Evolutionary conservation across 1,140 invertebrate species (phyloP), one percentile per base, ranked within the genome.

Genomic region (Cyrtorhinus lividipennis): DNA sequence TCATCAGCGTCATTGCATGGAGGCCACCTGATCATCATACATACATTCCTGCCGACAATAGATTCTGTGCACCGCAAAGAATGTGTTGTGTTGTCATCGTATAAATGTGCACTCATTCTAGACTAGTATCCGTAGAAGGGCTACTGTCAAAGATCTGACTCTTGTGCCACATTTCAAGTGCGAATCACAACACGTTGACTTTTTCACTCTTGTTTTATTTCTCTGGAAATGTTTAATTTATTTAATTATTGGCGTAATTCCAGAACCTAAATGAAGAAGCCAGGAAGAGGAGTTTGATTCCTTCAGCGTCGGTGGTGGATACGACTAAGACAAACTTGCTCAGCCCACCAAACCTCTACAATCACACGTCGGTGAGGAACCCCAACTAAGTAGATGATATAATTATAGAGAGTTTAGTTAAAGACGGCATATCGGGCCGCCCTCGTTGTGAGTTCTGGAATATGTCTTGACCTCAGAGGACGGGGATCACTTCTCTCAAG

Each of bases 231-330:
- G 18, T 61, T 61, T 12, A 53, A 30, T 45, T 24, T 5, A 38
- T 38, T 38, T 8, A 38, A 38, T 38, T 5, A 15, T 38, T 38
- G 30, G 38, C 44, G n/a, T 59, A 45, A 53, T 69, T 65, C 2
- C 58, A 71, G 70, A 71, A 71, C 67, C 61, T 71, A 25, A 59
- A 65, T 59, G 69, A 71, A 22, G 70, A 71, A 25, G 66, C 67
- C 12, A 66, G 64, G 72, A 86, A 83, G 66, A 87, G 89, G 67
- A 83, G 88, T 64, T 72, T 83, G 58, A 67, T 70, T 45, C 66
- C 69, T 23, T 68, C 68, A 2, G 65, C 65, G 18, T 64, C 69
- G 23, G 66, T 63, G 57, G 38, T 69, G 13, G 69, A 71, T 46
- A 64, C 64, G 12, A 27, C 22, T 8, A 59, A 58, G 26, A 45